Evolutionary conservation across 2,797 vertebrate genomes (phyloP).

Genomic region (Alfaro cultratus): DNA sequence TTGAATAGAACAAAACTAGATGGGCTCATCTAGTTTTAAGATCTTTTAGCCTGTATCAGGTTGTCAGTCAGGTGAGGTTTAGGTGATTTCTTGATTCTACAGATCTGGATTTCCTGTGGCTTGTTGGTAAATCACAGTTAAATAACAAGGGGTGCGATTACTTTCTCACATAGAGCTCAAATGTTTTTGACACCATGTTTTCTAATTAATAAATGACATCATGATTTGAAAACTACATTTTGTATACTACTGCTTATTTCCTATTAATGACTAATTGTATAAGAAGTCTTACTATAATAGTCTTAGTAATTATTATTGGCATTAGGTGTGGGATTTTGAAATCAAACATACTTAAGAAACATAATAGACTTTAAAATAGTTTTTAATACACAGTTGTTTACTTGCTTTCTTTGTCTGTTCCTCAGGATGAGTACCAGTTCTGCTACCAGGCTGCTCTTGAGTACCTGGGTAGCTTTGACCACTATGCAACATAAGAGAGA

Average conservation of each 20-base stretch:
- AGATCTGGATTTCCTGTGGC: background rate
- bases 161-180: background rate
- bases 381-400: background rate
- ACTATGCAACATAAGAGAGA: slow-evolving; percentile 98
- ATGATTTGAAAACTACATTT: background rate
- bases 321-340: background rate
- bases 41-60: background rate
- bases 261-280: background rate
- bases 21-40: background rate
- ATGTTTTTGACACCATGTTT: background rate
- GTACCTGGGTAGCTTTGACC: slow-evolving; percentile 98
- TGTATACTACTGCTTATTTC: background rate
- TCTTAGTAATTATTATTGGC: background rate
- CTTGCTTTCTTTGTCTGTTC: slow-evolving; percentile 5
- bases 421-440: slow-evolving; percentile 98
- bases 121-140: background rate
- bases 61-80: background rate
- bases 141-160: background rate
- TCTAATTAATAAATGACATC: background rate
- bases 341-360: background rate
- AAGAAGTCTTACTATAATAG: too few species aligned
- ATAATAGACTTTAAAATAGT: background rate
- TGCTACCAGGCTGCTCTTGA: slow-evolving; percentile 97
- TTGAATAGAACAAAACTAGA: too few species aligned
- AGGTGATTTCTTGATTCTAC: background rate